Conservation (phyloP, 2,113 vertebrate species). For the Grammomys surdaster region DNA sequence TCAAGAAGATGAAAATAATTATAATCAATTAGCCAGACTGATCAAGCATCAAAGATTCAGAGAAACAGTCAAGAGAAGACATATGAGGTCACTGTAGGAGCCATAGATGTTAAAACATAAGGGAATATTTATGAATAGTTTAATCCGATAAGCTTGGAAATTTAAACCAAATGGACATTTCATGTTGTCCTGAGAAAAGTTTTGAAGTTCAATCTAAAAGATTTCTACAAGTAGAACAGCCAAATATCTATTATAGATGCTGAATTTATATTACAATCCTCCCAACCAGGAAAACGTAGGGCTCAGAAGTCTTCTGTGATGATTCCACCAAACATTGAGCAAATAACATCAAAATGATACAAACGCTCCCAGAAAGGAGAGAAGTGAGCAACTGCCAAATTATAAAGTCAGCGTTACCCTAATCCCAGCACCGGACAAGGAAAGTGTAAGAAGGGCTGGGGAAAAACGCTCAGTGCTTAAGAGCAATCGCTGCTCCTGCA, state of each 20-base stretch:
- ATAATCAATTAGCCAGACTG: background rate
- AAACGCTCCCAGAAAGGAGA: background rate
- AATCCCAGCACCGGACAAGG: background rate
- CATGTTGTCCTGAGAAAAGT: background rate
- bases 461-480: background rate
- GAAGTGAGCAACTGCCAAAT: background rate
- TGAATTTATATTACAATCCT: background rate
- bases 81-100: background rate
- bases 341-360: slow-evolving; percentile 1
- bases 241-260: background rate
- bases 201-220: background rate
- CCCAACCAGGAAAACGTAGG: background rate
- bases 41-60: background rate
- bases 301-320: background rate
- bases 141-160: background rate
- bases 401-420: too few species aligned
- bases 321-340: background rate
- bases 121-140: background rate
- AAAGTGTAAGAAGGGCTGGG: background rate
- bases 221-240: background rate
- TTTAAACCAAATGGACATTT: background rate
- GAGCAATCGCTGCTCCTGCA: background rate
- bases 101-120: background rate
- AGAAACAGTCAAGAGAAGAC: background rate
- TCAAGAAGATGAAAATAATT: background rate